Base-by-base conservation (phyloP, 2,113 vertebrate genomes). In the Silurus asotus region DNA sequence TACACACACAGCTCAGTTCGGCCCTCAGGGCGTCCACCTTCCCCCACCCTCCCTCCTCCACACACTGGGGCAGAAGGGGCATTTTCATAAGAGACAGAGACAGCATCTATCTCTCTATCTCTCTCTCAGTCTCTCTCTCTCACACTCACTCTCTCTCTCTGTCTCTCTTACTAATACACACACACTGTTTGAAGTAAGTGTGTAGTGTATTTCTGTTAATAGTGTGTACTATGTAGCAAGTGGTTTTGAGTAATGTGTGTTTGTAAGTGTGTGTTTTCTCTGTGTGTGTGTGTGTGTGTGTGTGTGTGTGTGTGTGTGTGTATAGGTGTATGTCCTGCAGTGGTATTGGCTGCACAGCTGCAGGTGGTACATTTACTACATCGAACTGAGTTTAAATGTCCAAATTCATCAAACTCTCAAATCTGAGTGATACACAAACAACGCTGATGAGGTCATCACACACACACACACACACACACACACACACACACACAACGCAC, bases 351-450 rank as follows among this genome's bases (percentile, higher is more conserved):
- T 80, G 45, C 48, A 20, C 56, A 80, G 51, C 92, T 65, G 48
- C 90, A 91, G 92, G 93, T 89, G 92, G 91, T 88, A 25, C 70
- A 92, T 91, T 91, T 90, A 88, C 92, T 88, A 82, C 89, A 94
- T 93, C 70, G 89, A 92, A 94, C 90, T 89, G 88, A 89, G 85
- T 84, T 91, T 90, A 88, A 86, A 87, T 84, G 92, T 93, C 93
- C 79, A 82, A 88, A 93, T 90, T 87, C 87, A 92, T 94, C 89
- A 93, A 48, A 84, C 79, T 90, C 49, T 25, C 49, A 76, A 23
- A 53, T 53, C 5, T 76, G 49, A 76, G 2, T 13, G 23, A 76
- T 14, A n/a, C 48, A 76, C 49, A n/a, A 53, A 76, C 74, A 76
- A 10, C 8, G 0, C 20, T 53, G 74, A 76, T 75, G 72, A 75